Base-by-base conservation (phyloP, 2,888 invertebrate species). In the Dioctria linearis region DNA sequence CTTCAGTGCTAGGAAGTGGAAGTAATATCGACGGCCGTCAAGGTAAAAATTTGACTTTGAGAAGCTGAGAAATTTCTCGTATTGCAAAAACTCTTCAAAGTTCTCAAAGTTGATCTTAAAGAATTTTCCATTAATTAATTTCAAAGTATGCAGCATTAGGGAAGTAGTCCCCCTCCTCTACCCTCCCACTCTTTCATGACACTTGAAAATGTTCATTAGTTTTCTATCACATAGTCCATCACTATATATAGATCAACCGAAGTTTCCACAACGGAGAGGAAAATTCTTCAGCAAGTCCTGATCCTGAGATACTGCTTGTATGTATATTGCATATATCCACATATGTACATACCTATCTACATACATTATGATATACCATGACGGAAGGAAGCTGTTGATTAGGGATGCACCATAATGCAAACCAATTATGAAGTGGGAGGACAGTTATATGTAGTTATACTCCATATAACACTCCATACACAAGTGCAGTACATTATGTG, bases 41-140 rank as follows among this genome's bases (percentile, higher is more conserved):
- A 5, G 37, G 4, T 13, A 25, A 39, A 61, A 61, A 61, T 61
- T 61, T 37, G 54, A n/a, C 54, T 8, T 6, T n/a, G 54, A 54
- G 11, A n/a, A 8, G 11, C 54, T 61, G 37, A 25, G 57, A 57
- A 61, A 61, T 61, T 61, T 61, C 61, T 25, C 25, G 25, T 54
- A 4, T 11, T 11, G 54, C 11, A 61, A 61, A 61, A 61, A 61
- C 61, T 46, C 66, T 66, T 42, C 5, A 13, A 11, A 66, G 13
- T 13, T 9, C 69, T 9, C 54, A 57, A 54, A 40, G 54, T 73
- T 42, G 73, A 73, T 73, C 57, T n/a, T 40, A 8, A 51, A 42
- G 73, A 57, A 73, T 73, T 73, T 73, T 73, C 59, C 73, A 51
- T 73, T 73, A 73, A 73, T 73, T 73, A 73, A 57, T 73, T 73